Evolutionary conservation across 1,140 invertebrate species (phyloP).

Genomic region (Ips nitidus): DNA sequence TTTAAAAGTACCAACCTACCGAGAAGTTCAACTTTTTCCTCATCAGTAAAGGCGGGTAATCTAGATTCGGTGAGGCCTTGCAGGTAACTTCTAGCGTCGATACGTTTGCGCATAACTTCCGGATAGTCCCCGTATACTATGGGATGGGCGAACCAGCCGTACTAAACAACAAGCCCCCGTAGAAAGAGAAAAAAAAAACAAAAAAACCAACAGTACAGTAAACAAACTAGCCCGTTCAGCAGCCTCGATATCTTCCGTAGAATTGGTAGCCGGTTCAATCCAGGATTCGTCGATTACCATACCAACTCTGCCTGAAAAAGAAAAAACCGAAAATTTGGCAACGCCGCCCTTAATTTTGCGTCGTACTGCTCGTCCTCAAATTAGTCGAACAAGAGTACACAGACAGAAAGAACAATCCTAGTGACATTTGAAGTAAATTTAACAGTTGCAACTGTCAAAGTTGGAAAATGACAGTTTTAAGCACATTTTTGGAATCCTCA

Average conservation of each 20-base stretch:
- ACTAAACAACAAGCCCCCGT: slow-evolving; percentile 49
- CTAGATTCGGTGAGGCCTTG: slow-evolving; percentile 62
- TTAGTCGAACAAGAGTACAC: no score
- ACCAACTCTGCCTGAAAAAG: slow-evolving; percentile 23
- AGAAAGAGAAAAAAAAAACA: neutral
- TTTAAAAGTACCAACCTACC: slow-evolving; percentile 45
- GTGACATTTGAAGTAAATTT: no score
- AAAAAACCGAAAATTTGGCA: neutral
- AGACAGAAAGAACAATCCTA: no score
- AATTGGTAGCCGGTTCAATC: slow-evolving; percentile 24
- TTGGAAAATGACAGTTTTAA: no score
- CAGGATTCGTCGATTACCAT: slow-evolving; percentile 30
- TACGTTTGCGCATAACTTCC: slow-evolving; percentile 58
- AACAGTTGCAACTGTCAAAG: no score
- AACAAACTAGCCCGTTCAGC: slow-evolving; percentile 22
- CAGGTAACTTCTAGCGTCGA: slow-evolving; percentile 58
- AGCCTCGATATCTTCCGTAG: slow-evolving; percentile 24
- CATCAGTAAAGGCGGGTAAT: slow-evolving; percentile 59
- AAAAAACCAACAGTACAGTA: slow-evolving; percentile 10
- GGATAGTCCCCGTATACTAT: slow-evolving; percentile 68
- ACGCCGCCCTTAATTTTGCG: no score
- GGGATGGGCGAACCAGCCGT: slow-evolving; percentile 64
- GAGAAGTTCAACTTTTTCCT: slow-evolving; percentile 60
- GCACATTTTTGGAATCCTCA: no score
- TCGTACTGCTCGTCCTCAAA: no score